These are phyloP conservation scores for Pinna nobilis DNA, from an alignment of 1,140 invertebrate genomes.

Conservation along the genomic window DNA sequence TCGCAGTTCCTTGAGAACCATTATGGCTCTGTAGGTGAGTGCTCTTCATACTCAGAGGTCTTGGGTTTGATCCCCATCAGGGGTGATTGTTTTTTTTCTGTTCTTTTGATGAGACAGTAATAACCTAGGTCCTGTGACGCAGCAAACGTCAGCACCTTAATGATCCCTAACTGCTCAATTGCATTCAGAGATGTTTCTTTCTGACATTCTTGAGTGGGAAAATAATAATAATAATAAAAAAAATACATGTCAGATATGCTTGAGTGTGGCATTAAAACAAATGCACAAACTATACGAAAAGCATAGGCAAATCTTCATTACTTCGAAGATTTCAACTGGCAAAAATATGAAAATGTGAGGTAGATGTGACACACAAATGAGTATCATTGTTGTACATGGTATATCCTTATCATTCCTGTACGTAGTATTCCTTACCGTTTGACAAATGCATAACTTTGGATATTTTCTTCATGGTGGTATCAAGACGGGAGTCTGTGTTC, in stretches of 20 bases:
- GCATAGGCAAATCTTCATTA: background rate
- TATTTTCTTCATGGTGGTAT: constrained; percentile 96
- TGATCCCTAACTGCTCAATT: too few species aligned
- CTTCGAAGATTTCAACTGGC: background rate
- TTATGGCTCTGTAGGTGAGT: too few species aligned
- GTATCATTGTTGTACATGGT: background rate
- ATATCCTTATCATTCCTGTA: background rate
- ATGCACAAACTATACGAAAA: background rate
- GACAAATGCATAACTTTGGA: constrained; percentile 96
- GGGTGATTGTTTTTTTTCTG: too few species aligned
- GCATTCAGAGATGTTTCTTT: background rate
- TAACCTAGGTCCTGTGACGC: too few species aligned
- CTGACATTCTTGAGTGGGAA: background rate
- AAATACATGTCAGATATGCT: background rate
- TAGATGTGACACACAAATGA: background rate
- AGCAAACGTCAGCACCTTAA: too few species aligned
- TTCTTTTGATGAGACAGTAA: too few species aligned
- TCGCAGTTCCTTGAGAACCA: too few species aligned
- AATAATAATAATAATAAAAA: background rate
- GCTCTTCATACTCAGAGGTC: too few species aligned
- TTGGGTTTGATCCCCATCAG: too few species aligned
- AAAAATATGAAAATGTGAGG: background rate
- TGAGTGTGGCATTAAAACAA: background rate
- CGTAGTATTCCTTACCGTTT: constrained; percentile 85
- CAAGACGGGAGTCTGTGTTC: constrained; percentile 92